Evolutionary conservation across 2,797 vertebrate species (phyloP).

Genomic region (Tragopan temminckii): DNA sequence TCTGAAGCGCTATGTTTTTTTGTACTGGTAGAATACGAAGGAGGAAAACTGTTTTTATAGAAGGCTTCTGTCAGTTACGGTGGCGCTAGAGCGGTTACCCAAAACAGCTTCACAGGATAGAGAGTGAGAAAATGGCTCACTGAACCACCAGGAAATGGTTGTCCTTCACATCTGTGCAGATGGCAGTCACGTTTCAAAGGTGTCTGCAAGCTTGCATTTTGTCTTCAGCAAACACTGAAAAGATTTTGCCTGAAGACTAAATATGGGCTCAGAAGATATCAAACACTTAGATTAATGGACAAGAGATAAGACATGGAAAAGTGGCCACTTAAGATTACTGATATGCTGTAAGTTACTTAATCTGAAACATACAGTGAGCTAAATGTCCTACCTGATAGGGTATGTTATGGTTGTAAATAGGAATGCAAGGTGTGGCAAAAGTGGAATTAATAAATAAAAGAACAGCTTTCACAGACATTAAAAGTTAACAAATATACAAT

Average conservation of each 20-base stretch:
- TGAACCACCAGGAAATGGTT: background rate
- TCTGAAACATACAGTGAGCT: background rate
- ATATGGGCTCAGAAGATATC: background rate
- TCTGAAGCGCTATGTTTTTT: background rate
- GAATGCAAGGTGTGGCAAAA: background rate
- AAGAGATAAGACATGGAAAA: background rate
- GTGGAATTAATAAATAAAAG: constrained; percentile 35
- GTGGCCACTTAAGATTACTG: background rate
- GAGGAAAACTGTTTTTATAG: background rate
- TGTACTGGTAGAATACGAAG: background rate
- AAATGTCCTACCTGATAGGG: background rate
- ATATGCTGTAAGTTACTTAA: background rate
- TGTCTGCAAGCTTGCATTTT: background rate
- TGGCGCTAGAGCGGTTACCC: background rate
- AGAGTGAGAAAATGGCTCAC: background rate
- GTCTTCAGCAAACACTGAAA: background rate
- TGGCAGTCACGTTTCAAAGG: background rate
- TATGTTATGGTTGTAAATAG: background rate
- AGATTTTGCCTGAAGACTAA: background rate
- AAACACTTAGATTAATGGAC: background rate
- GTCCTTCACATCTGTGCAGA: background rate
- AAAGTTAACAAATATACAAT: background rate
- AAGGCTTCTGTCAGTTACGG: background rate
- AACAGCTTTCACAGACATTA: background rate
- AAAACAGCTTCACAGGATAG: background rate